Base-by-base conservation (phyloP, 2,888 invertebrate species). In the Zygaena filipendulae region DNA sequence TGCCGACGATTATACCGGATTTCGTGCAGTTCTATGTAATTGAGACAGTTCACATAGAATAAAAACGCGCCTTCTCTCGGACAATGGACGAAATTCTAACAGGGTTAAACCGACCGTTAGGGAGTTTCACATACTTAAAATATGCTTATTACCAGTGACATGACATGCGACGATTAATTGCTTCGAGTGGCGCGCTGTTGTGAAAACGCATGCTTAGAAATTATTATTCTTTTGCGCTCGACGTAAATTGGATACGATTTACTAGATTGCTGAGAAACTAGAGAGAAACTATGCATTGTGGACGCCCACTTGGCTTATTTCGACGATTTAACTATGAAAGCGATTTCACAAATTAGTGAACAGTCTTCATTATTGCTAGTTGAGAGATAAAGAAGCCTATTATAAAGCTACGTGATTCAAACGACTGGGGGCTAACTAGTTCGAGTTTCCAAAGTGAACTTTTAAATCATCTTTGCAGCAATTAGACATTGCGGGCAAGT, bases 41-140 rank as follows among this genome's bases (percentile, higher is more conserved):
- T 77, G 75, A 70, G 66, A 58, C 59, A 59, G 77, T 79, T 79
- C 79, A 58, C 79, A 77, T 67, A 74, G 70, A 72, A 75, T 68
- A 62, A 72, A 67, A 69, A 58, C 55, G 51, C n/a, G n/a, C n/a
- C n/a, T n/a, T n/a, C 45, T 59, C 63, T 67, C 59, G 74, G 77
- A 79, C 77, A 79, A 79, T 77, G 57, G 68, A 63, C 67, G 49
- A 70, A 75, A 77, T 70, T 74, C 71, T 75, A 74, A 69, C 69
- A 64, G 64, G 55, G 64, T 64, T 66, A 67, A 59, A 64, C 55
- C 52, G 52, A 52, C 60, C 59, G 61, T 62, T 64, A 59, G 47
- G 46, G 46, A 59, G 54, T 66, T 79, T 77, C 79, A 75, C 79
- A 74, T 79, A 67, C 64, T 70, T 70, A 72, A 61, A 66, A 16